Evolutionary conservation across 2,888 invertebrate species (phyloP).

Genomic region (Cyclophora punctaria): DNA sequence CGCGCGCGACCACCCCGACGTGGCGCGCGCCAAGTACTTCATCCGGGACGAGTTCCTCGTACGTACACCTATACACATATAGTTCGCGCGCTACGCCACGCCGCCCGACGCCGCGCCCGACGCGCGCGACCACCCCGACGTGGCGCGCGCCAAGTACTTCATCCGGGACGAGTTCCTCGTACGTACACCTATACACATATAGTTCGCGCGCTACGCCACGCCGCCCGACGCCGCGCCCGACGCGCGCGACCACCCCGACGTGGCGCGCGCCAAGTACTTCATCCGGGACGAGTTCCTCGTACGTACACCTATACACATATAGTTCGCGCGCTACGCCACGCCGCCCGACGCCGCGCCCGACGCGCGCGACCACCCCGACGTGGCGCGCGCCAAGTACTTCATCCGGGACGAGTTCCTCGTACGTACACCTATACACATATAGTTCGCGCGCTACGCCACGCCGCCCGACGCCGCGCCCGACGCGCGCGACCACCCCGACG

Average conservation of each 20-base stretch:
- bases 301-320: no score
- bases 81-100: no score
- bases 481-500: conserved; percentile 89
- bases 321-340: conserved; percentile 90
- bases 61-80: no score
- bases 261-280: conserved; percentile 99
- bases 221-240: conserved; percentile 73
- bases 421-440: no score
- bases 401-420: conserved; percentile 99
- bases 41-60: conserved; percentile 99
- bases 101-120: conserved; percentile 73
- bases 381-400: conserved; percentile 99
- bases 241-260: conserved; percentile 89
- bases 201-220: conserved; percentile 79
- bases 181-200: no score
- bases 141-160: conserved; percentile 99
- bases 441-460: conserved; percentile 91
- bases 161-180: conserved; percentile 99
- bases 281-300: conserved; percentile 99
- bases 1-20: conserved; percentile 89
- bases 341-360: conserved; percentile 80
- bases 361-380: conserved; percentile 89
- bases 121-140: conserved; percentile 89
- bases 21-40: conserved; percentile 99
- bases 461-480: conserved; percentile 80